Evolutionary conservation across 2,888 invertebrate species (phyloP).

Genomic region (Arctia plantaginis): DNA sequence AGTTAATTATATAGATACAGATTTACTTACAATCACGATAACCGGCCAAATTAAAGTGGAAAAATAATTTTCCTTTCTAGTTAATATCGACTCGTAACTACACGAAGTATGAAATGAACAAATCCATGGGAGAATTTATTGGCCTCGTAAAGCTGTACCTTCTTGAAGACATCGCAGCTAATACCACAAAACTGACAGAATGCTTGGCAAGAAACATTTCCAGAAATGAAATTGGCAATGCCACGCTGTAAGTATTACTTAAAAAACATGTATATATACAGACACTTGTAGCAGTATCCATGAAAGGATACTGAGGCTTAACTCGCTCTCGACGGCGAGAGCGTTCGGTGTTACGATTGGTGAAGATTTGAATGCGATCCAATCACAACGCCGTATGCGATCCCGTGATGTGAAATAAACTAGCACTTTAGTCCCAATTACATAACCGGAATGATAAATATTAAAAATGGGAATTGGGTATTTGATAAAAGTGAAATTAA

Average conservation of each 20-base stretch:
- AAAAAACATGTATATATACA: too few species aligned
- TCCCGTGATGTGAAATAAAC: too few species aligned
- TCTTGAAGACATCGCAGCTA: slow-evolving; percentile 68
- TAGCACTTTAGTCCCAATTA: neutral
- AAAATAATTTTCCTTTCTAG: slow-evolving; percentile 51
- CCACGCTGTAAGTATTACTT: slow-evolving; percentile 71
- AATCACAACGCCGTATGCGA: too few species aligned
- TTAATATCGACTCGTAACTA: slow-evolving; percentile 81
- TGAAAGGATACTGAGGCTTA: neutral
- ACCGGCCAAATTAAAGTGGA: too few species aligned
- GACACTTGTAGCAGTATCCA: neutral
- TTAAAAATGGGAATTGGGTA: too few species aligned
- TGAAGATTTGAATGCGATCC: too few species aligned
- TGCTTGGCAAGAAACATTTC: slow-evolving; percentile 71
- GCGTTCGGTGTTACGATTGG: too few species aligned
- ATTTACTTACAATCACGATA: too few species aligned
- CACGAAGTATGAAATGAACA: slow-evolving; percentile 81
- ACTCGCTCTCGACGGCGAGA: too few species aligned
- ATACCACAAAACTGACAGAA: slow-evolving; percentile 64
- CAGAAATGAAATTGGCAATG: slow-evolving; percentile 70
- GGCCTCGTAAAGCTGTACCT: slow-evolving; percentile 71
- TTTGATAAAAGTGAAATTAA: too few species aligned
- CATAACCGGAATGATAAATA: too few species aligned
- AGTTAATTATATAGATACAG: too few species aligned
- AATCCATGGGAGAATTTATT: slow-evolving; percentile 75